These are phyloP conservation scores for Drosophila quasianomalipes DNA, from an alignment of 2,888 invertebrate species.

Conservation along the genomic window DNA sequence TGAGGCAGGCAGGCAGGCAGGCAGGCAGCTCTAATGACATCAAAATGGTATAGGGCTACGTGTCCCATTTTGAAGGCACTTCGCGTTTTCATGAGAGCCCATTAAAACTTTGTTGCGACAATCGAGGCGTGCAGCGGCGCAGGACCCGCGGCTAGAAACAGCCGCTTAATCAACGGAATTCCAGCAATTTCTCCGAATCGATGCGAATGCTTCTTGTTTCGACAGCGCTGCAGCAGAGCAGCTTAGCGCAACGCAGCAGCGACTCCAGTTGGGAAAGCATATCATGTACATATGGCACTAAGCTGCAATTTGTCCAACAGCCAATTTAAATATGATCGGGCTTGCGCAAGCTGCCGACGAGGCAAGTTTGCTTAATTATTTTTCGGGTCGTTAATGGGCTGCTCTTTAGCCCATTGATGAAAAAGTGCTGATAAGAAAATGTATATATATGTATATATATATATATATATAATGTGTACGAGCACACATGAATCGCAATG, in stretches of 20 bases:
- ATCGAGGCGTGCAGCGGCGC: conserved; percentile 1
- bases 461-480: not conserved
- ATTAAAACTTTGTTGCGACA: conserved; percentile 58
- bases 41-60: conserved; percentile 45
- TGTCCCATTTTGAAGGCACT: conserved; percentile 45
- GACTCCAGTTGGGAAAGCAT: conserved; percentile 2
- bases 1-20: not conserved
- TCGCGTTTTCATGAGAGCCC: conserved; percentile 46
- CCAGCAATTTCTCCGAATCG: conserved; percentile 51
- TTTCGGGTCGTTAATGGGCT: conserved; percentile 38
- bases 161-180: conserved; percentile 43
- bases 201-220: conserved; percentile 30
- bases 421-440: conserved; percentile 2
- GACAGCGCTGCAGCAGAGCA: conserved; percentile 5
- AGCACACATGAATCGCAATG: conserved; percentile 29
- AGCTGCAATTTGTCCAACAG: conserved; percentile 46
- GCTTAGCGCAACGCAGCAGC: not conserved
- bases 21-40: conserved; percentile 40
- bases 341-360: not conserved
- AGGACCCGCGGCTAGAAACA: conserved; percentile 23
- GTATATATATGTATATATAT: not conserved
- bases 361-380: conserved; percentile 46
- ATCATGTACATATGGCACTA: conserved; percentile 16
- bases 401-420: conserved; percentile 37
- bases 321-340: conserved; percentile 20